phyloP scores from a whole-genome alignment of 2,797 vertebrate genomes.

The Cuniculus paca region DNA sequence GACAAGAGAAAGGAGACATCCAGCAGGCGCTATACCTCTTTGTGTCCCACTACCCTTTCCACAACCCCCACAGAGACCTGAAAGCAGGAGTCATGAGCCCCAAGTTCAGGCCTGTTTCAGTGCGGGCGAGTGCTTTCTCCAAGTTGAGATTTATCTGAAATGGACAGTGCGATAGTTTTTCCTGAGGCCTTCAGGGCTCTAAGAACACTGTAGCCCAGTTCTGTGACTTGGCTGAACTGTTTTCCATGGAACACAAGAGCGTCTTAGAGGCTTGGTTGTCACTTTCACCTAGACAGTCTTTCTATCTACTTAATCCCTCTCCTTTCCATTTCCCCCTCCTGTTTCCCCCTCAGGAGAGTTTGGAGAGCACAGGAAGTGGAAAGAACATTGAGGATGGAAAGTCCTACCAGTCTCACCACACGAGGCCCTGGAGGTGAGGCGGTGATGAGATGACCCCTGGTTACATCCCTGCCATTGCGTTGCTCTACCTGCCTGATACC shows the following conservation, averaged over 20 bases:
- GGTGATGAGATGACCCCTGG: background rate
- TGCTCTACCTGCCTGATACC: background rate
- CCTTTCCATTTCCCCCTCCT: too few species aligned
- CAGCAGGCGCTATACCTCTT: background rate
- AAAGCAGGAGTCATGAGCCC: background rate
- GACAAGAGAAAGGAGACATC: constrained; percentile 23
- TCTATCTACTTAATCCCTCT: background rate
- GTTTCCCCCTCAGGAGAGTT: background rate
- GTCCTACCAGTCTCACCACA: background rate
- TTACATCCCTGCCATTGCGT: constrained; percentile 69
- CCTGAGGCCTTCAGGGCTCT: background rate
- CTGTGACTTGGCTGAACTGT: background rate
- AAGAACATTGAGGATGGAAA: background rate
- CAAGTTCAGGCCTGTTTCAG: background rate
- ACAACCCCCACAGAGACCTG: background rate
- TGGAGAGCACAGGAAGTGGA: background rate
- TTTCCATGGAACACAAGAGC: background rate
- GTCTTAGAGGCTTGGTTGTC: background rate
- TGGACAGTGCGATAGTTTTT: background rate
- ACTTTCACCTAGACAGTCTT: background rate
- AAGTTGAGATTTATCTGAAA: background rate
- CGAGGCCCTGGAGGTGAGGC: background rate
- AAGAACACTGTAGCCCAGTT: background rate
- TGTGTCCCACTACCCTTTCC: background rate
- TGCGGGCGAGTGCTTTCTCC: background rate